Evolutionary conservation across 2,113 vertebrate species (phyloP).

Genomic region (Triplophysa siluroides): DNA sequence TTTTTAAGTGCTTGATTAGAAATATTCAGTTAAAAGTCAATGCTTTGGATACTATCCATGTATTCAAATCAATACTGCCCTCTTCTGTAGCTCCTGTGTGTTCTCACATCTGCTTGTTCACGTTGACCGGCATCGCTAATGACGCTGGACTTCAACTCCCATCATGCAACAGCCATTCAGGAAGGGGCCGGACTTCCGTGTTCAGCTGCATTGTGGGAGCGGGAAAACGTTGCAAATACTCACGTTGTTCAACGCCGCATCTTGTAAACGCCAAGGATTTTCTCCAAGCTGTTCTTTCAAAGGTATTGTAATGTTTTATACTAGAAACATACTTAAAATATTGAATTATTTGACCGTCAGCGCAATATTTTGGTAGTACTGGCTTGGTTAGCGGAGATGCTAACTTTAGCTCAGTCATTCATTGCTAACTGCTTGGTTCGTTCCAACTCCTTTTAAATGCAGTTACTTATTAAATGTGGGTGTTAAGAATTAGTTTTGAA

Average conservation of each 20-base stretch:
- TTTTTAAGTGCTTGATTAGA: not conserved
- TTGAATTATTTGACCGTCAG: not conserved
- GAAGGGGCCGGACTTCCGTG: constrained; percentile 18
- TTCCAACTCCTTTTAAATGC: too few species aligned
- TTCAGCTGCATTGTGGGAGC: constrained; percentile 58
- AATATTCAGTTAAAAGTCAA: not conserved
- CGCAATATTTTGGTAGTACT: not conserved
- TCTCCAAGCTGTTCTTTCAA: not conserved
- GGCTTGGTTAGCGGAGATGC: too few species aligned
- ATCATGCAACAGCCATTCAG: not conserved
- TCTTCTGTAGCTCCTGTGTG: constrained; percentile 3
- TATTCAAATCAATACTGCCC: constrained; percentile 17
- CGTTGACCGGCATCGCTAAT: not conserved
- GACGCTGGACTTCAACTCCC: constrained; percentile 31
- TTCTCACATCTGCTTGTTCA: not conserved
- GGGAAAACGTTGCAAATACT: constrained; percentile 49
- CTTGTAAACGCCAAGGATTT: not conserved
- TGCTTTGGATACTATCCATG: too few species aligned
- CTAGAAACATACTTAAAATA: too few species aligned
- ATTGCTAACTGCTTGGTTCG: too few species aligned
- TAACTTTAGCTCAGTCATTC: too few species aligned
- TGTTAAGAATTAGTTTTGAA: too few species aligned
- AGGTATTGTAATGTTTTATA: constrained; percentile 13
- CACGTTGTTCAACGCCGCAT: constrained; percentile 16
- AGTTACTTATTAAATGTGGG: too few species aligned